Evolutionary conservation across 2,888 invertebrate species (phyloP), one percentile per base, ranked within the genome.

Genomic region (Incurvaria masculella): DNA sequence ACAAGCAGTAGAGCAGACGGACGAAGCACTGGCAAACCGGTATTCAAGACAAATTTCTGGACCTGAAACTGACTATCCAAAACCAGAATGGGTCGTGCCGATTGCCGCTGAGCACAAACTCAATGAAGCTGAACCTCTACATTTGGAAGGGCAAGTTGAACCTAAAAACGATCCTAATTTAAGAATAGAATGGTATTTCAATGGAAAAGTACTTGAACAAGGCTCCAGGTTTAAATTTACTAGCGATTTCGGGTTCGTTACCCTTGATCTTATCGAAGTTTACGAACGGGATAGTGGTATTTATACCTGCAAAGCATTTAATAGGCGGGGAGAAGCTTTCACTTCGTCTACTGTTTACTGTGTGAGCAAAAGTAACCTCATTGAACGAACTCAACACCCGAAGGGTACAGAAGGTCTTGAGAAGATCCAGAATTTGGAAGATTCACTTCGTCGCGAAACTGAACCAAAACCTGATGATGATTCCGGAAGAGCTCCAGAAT

Each of bases 211-310:
- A 26, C 69, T 95, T 44, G 90, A 90, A 56, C 90, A 93, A 64
- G 94, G 90, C 51, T 89, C 94, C 2, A 82, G 96, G 55, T 96
- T 94, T 68, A 94, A 94, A 67, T 87, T 94, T 64, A 93, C 91
- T 1, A 91, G 89, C 63, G 98, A 99, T 63, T 97, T 97, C 66
- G 98, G 98, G 46, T 97, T 94, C 65, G 97, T 97, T 4, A 94
- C 94, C 3, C 80, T 99, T 57, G 97, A 97, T 67, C 80, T 98
- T 45, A 89, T 87, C 19, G 95, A 96, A 64, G 91, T 92, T 1
- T 94, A 95, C 63, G 93, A 93, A 62, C 84, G 95, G 59, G 97
- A 97, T 66, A 94, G 94, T 67, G 96, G 97, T 53, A 90, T 94
- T 57, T 94, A 94, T 64, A 94, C 94, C 1, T 93, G 93, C 71